Base-by-base conservation (phyloP, 1,140 invertebrate species). In the Drosophila gunungcola region DNA sequence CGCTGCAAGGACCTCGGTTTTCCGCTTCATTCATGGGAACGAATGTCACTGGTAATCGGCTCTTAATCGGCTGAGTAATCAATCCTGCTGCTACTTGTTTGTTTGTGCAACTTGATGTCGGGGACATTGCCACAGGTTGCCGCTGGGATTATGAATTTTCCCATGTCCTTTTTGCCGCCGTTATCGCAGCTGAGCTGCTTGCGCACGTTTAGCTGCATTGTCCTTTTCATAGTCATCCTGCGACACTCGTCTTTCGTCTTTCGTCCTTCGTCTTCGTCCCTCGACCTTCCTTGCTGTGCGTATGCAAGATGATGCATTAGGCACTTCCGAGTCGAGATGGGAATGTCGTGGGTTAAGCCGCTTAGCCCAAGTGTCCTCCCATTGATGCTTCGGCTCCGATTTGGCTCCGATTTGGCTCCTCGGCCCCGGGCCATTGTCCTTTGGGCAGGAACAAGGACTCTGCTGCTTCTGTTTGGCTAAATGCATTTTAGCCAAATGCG, bases 231-330 rank as follows among this genome's bases (percentile, higher is more conserved):
- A 2, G 5, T 4, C 9, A 21, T 21, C 16, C 16, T 21, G 16
- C 16, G 16, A 21, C 16, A 21, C 1, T 21, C 1, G 49, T 48
- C 41, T 11, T 46, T 2, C 34, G 48, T 16, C 10, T 3, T 42
- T 38, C 10, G 32, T 68, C 51, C 67, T 39, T 32, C 29, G 29
- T n/a, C n/a, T 46, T 2, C 34, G 48, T 16, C 10, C 5, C 29
- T 38, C 10, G 32, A 55, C 51, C 67, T 39, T 32, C 29, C 16
- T 21, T 21, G 16, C 16, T 43, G 21, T 32, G 48, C 27, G 46
- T 62, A 85, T 86, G 85, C 73, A 85, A 90, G 78, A 90, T 89
- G 85, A 89, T 89, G 85, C 81, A 89, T 89, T 89, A 90, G 79
- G 64, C 67, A 85, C 84, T 90, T 89, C 84, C 85, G 84, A 88